Base-by-base conservation (phyloP, 2,113 vertebrate genomes). In the Chloebia gouldiae region DNA sequence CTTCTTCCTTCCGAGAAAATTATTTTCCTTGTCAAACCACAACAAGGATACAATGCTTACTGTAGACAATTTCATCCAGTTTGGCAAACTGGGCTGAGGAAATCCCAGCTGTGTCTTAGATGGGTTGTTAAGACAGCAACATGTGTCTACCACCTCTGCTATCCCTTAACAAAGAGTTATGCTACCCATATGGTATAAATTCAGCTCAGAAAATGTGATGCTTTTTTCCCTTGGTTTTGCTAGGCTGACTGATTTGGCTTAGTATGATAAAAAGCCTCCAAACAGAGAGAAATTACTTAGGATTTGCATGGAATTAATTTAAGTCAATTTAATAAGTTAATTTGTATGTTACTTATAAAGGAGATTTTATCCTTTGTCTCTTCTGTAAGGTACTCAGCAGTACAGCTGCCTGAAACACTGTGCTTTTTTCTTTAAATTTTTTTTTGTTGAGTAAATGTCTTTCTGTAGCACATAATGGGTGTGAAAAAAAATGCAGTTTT, bases 261-360 rank as follows among this genome's bases (percentile, higher is more conserved):
- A 56, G 8, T 75, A 51, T 47, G 56, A 84, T 53, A 88, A 85
- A 18, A 72, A 56, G 31, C 18, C 6, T 33, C 23, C 27, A 85
- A 60, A 50, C 21, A 77, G 87, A 76, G 10, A 82, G 7, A 95
- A 91, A 82, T 80, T 71, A 54, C 35, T 90, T 73, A 53, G 15
- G 16, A 42, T 95, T 93, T 90, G 7, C 39, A 76, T 80, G 33
- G 64, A 89, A 90, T 85, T 94, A 82, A 72, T 90, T 87, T 64
- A 19, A 82, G 9, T 91, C 86, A 90, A 87, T 91, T 79, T 75
- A 81, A 70, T 59, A 88, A 80, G 28, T 71, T 91, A 39, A 76
- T 91, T 77, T 73, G 31, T 57, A 82, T 2, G 4, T 82, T 87
- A 60, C 15, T 57, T 90, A 72, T 12, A 39, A 72, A 37, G 22